A percentile compares a stretch with the other conserved stretches of the same genome.
Evolutionary conservation across 2,113 vertebrate genomes (phyloP).

Genomic region (Paracanthobrama guichenoti): DNA sequence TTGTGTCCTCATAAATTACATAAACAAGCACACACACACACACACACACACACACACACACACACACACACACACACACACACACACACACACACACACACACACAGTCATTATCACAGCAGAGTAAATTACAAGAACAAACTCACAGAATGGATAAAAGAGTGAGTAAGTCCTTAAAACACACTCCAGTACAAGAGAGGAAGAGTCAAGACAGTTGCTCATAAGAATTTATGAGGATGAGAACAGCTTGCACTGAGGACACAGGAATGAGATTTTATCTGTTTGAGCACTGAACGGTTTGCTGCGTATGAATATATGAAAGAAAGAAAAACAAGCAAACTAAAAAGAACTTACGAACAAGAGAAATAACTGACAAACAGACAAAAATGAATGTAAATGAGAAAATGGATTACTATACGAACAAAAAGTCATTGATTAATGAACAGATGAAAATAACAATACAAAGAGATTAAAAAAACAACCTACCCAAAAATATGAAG

Average conservation of each 20-base stretch:
- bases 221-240: constrained; percentile 37
- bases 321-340: background rate
- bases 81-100: too few species aligned
- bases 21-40: too few species aligned
- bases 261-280: background rate
- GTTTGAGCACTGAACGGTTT: background rate
- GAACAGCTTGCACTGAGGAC: background rate
- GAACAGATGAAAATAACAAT: background rate
- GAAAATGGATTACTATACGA: background rate
- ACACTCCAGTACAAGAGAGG: background rate
- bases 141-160: constrained; percentile 12
- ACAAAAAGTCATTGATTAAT: background rate
- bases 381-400: background rate
- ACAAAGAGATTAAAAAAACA: background rate
- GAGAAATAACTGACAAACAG: background rate
- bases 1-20: too few species aligned
- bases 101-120: background rate
- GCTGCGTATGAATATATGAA: background rate
- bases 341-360: background rate
- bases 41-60: too few species aligned
- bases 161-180: constrained; percentile 18
- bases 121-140: constrained; percentile 30
- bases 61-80: too few species aligned
- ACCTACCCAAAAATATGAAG: background rate
- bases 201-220: constrained; percentile 14